Evolutionary conservation across 2,888 invertebrate genomes (phyloP).

Genomic region (Tromatobia lineatoria): DNA sequence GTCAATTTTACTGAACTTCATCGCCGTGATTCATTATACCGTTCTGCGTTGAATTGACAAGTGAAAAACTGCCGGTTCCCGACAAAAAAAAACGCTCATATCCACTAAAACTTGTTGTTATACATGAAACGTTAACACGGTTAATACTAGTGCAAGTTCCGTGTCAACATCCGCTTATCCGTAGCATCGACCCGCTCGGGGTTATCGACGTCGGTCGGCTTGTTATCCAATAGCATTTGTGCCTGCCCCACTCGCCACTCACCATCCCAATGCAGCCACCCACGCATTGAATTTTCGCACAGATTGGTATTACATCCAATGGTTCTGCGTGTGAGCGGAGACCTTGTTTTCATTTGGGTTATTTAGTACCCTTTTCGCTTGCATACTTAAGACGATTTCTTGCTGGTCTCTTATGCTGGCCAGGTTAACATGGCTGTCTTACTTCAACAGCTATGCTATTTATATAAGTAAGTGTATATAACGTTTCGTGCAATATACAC

Average conservation of each 20-base stretch:
- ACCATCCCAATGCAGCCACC: slow-evolving; percentile 9
- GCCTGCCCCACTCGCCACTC: neutral
- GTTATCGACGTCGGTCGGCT: slow-evolving; percentile 29
- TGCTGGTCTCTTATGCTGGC: slow-evolving; percentile 10
- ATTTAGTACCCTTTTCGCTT: slow-evolving; percentile 29
- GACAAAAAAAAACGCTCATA: slow-evolving; percentile 27
- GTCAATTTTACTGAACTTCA: slow-evolving; percentile 40
- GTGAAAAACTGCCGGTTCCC: neutral
- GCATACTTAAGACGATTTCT: slow-evolving; percentile 10
- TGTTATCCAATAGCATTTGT: slow-evolving; percentile 31
- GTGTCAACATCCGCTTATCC: slow-evolving; percentile 46
- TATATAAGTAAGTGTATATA: neutral
- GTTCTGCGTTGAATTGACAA: neutral
- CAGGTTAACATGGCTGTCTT: slow-evolving; percentile 23
- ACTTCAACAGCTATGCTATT: slow-evolving; percentile 17
- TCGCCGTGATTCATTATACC: slow-evolving; percentile 38
- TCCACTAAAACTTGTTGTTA: slow-evolving; percentile 32
- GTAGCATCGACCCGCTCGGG: slow-evolving; percentile 43
- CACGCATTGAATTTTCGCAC: slow-evolving; percentile 12
- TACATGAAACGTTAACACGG: slow-evolving; percentile 33
- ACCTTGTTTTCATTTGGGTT: slow-evolving; percentile 42
- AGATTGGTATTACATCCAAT: slow-evolving; percentile 23
- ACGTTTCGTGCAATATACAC: neutral
- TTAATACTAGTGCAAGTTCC: slow-evolving; percentile 30
- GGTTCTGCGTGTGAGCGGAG: slow-evolving; percentile 8